A percentile compares a stretch with the other conserved stretches of the same genome.
These are phyloP conservation scores for Pituophis catenifer DNA, from an alignment of 2,113 vertebrate genomes.

Conservation along the genomic window DNA sequence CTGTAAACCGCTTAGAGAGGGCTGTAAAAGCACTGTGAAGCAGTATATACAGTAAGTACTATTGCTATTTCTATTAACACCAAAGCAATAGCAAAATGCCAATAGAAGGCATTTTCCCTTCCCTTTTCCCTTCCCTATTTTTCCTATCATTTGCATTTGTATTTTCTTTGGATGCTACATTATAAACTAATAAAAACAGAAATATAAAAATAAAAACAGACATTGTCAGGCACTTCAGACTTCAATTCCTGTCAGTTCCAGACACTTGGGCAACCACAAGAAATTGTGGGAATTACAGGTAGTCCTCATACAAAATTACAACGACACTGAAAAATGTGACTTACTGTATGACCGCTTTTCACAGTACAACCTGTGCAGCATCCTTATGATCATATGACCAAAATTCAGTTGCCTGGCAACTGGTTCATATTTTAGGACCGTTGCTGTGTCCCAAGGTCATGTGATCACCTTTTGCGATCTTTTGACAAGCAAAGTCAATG, in stretches of 20 bases:
- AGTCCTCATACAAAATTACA: neutral
- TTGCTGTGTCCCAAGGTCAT: neutral
- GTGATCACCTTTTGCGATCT: neutral
- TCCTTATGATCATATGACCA: neutral
- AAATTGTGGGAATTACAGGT: neutral
- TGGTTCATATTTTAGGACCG: neutral
- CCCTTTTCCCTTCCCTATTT: too few relatives aligned
- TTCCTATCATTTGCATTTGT: too few relatives aligned
- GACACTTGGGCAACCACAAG: neutral
- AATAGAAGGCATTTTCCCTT: too few relatives aligned
- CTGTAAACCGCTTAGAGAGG: too few relatives aligned
- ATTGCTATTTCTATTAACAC: neutral
- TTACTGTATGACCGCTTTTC: neutral
- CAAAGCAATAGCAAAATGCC: neutral
- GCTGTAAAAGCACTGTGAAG: too few relatives aligned
- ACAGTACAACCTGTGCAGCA: neutral
- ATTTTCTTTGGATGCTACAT: too few relatives aligned
- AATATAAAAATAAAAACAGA: too few relatives aligned
- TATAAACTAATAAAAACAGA: too few relatives aligned
- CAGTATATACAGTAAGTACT: too few relatives aligned
- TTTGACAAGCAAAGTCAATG: neutral
- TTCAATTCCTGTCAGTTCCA: neutral
- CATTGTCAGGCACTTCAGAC: neutral
- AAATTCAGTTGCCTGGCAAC: neutral
- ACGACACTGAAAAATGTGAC: neutral